Conservation (phyloP, 2,113 vertebrate species). For the Eulacestoma nigropectus region DNA sequence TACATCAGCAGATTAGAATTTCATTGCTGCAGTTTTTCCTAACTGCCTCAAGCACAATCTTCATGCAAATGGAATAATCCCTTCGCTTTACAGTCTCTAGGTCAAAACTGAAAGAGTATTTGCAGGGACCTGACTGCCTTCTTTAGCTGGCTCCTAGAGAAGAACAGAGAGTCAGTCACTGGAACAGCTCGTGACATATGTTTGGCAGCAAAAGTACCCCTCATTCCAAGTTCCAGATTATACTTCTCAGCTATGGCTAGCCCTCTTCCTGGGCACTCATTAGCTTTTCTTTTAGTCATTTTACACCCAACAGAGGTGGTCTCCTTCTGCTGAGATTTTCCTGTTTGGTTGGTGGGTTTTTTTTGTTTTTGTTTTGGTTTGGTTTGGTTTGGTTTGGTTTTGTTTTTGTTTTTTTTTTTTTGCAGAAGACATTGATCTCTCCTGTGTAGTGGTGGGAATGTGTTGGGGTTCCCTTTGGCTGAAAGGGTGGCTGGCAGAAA, state of each 20-base stretch:
- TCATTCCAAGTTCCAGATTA: not conserved
- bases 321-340: not conserved
- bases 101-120: not conserved
- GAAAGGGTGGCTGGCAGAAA: not conserved
- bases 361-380: too few relatives aligned
- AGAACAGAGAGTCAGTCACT: not conserved
- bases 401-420: not conserved
- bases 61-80: slow-evolving; percentile 15
- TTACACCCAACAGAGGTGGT: not conserved
- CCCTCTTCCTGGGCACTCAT: not conserved
- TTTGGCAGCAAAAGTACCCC: not conserved
- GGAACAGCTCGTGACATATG: not conserved
- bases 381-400: not conserved
- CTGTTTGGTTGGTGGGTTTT: not conserved
- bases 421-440: rapidly evolving
- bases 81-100: not conserved
- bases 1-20: not conserved
- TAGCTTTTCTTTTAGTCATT: slow-evolving; percentile 5
- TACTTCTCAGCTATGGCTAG: not conserved
- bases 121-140: not conserved
- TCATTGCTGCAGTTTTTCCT: not conserved
- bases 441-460: not conserved
- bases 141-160: slow-evolving; percentile 18
- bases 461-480: not conserved
- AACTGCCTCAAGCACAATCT: not conserved